Evolutionary conservation across 2,888 invertebrate genomes (phyloP), one percentile per base, ranked within the genome.

Genomic region (Steinernema hermaphroditum): DNA sequence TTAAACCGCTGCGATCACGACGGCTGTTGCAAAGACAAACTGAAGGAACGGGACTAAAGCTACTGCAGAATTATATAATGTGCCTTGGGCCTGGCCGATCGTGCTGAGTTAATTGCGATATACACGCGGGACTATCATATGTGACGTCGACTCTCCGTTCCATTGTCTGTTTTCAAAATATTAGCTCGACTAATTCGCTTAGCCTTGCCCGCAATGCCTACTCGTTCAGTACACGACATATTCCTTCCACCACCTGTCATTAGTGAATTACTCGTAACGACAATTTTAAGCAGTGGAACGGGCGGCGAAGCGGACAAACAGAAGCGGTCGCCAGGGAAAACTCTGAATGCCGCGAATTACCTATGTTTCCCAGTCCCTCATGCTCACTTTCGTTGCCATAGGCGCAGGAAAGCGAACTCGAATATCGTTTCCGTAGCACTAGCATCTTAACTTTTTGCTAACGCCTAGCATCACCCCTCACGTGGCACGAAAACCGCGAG

Each of bases 1-100:
- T 62, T 29, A 46, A 46, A 46, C 22, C 8, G 46, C 46, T 22
- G 16, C 34, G 62, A 62, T 62, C 62, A 62, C 46, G 22, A 46
- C 62, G 62, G 62, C 62, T 62, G 62, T 62, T 62, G 62, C 62
- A 62, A 62, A 62, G 62, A 62, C 29, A 62, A 29, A n/a, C 32
- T 19, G 32, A 62, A 32, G 62, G 32, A 54, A 22, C 22, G 16
- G 27, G 54, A 54, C 24, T 22, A 54, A 14, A 54, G 62, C 62
- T 2, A 29, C 62, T 62, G 14, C 32, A 27, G 6, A 27, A 62
- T 62, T 29, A n/a, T 34, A 29, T 62, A 62, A 62, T 62, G 29
- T 27, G 29, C 16, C 29, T 32, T 62, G 27, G 62, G 32, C 27
- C 54, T 22, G 27, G 54, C 54, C 62, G 6, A 62, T 62, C 16